Conservation (phyloP, 2,113 vertebrate species). For the Desmodus rotundus region DNA sequence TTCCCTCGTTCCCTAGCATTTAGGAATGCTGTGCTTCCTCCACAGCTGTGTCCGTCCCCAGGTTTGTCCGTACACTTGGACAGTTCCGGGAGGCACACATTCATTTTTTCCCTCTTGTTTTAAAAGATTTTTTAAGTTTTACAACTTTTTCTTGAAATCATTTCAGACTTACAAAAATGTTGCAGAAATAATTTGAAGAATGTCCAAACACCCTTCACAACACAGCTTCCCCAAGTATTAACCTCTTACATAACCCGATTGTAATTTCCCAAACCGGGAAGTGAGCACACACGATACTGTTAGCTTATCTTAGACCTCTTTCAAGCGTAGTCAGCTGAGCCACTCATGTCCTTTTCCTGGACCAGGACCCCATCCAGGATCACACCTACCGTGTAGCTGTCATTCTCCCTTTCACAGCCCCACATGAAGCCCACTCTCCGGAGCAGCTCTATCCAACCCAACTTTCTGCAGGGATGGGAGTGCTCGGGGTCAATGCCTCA, state of each 20-base stretch:
- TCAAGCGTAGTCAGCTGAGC: not conserved
- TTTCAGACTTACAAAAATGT: not conserved
- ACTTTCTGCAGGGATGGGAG: not conserved
- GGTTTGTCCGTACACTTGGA: not conserved
- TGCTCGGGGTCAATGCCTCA: not conserved
- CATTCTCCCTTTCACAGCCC: not conserved
- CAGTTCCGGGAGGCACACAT: not conserved
- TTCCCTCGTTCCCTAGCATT: not conserved
- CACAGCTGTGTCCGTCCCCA: not conserved
- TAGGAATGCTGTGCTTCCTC: not conserved
- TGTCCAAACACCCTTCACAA: not conserved
- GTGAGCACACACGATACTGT: not conserved
- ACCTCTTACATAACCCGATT: not conserved
- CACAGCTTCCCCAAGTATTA: not conserved
- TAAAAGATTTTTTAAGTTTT: not conserved
- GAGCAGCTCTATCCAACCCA: too few species aligned
- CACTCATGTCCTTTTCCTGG: not conserved
- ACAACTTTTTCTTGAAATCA: slow-evolving; percentile 12
- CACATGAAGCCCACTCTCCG: not conserved
- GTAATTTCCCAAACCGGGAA: not conserved
- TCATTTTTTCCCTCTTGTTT: not conserved
- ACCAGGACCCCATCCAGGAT: not conserved
- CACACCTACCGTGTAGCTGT: not conserved
- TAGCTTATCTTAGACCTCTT: not conserved
- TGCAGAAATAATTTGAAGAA: not conserved